Conservation (phyloP, 2,888 invertebrate genomes). For the Parascotia fuliginaria region DNA sequence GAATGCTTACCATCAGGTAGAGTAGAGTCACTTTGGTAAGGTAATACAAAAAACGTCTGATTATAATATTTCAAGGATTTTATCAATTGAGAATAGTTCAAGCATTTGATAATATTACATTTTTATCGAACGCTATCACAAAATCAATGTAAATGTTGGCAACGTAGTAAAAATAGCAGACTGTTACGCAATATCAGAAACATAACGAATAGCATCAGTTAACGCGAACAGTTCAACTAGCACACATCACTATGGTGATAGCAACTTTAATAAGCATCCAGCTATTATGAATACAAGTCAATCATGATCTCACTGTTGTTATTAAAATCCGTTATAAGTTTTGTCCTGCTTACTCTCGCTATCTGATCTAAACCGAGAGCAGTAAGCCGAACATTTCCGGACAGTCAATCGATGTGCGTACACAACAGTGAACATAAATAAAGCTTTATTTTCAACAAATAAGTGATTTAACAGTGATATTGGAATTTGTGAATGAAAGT, state of each 20-base stretch:
- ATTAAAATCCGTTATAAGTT: not conserved
- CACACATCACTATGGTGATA: not conserved
- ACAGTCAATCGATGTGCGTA: not conserved
- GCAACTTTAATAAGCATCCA: too few species aligned
- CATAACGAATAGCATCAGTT: too few species aligned
- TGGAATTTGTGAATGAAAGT: not conserved
- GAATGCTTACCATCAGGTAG: too few species aligned
- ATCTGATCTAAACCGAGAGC: not conserved
- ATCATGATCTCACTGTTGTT: not conserved
- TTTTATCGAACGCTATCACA: too few species aligned
- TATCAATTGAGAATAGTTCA: too few species aligned
- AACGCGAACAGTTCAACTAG: not conserved
- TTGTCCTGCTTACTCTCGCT: not conserved
- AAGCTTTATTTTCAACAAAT: not conserved
- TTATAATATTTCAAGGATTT: too few species aligned
- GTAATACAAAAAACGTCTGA: too few species aligned
- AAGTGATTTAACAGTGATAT: not conserved
- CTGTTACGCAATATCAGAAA: too few species aligned
- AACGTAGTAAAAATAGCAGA: too few species aligned
- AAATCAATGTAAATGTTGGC: too few species aligned
- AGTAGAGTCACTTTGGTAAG: too few species aligned
- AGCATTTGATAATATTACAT: too few species aligned
- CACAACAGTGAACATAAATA: not conserved
- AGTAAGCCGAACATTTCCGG: not conserved
- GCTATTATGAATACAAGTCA: not conserved